Base-by-base conservation (phyloP, 2,113 vertebrate species). In the Dermatemys mawii region DNA sequence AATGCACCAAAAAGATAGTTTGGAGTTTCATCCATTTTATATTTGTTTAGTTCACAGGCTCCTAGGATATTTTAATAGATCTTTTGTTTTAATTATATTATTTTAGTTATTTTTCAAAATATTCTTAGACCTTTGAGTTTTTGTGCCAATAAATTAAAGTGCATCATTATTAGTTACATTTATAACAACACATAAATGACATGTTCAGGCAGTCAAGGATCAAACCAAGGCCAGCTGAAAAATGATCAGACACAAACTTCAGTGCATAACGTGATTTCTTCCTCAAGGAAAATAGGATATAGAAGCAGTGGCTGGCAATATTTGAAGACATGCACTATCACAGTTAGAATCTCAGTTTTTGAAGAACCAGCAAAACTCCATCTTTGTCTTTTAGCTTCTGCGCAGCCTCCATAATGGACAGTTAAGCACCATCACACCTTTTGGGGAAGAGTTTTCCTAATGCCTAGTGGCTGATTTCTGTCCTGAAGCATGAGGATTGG, bases 181-280 rank as follows among this genome's bases (percentile, higher is more conserved):
- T 70, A 92, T 96, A 84, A 93, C 82, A 93, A 84, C 78, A 93
- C 19, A 93, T 87, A 93, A 90, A 88, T 21, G 22, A 70, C 48
- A 83, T 88, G 90, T 95, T 91, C 93, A 94, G 73, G 22, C 44
- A 90, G 91, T 81, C 78, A 90, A 88, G 86, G 84, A 92, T 88
- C 86, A 93, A 95, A 91, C 84, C 73, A 90, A 93, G 91, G 63
- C 73, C 86, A 89, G n/a, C 53, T 94, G 80, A 93, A 93, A 75
- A 96, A 96, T 38, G 17, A 93, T 87, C 70, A 85, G 91, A 93
- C 41, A 89, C 76, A 90, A 73, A 29, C 24, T 70, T 9, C 86
- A 83, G 90, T 92, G 60, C 84, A 83, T 88, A 73, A 73, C 2
- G 21, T 5, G 46, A 81, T 63, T 92, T 87, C 88, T 94, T 86